Evolutionary conservation across 2,888 invertebrate species (phyloP), one percentile per base, ranked within the genome.

Genomic region (Cheilosia pagana): DNA sequence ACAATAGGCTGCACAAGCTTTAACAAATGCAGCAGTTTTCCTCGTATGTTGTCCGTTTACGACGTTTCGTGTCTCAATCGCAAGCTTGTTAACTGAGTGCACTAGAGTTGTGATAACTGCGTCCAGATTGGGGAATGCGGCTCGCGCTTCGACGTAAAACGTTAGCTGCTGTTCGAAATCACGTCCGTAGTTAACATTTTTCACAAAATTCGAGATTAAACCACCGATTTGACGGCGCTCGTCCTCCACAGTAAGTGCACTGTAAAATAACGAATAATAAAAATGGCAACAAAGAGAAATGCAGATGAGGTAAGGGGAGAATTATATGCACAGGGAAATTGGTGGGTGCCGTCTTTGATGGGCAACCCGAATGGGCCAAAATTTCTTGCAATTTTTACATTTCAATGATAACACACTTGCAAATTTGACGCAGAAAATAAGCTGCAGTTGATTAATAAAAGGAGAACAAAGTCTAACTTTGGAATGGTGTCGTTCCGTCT

Each of bases 1-100:
- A 91, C 96, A 96, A 92, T 97, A 99, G 0, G 99, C 99, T 53
- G 97, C 96, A 93, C 99, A 99, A 2, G 99, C 98, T 89, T 97
- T 95, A 35, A 97, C 96, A 93, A 98, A 96, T 88, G 97, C 95
- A 14, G 95, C 95, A 2, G 97, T 97, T 91, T 96, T 96, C 82
- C 95, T 93, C 0, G 95, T 95, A 89, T 96, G 96, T 89, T 95
- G 94, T 3, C 96, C 95, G 87, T 94, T 94, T 3, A 96, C 95
- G 75, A 95, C 94, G 89, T 93, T 93, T 45, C 94, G 92, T 14
- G 94, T 95, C 89, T 94, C 94, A 87, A 96, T 95, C 4, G 96
- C 94, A 83, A 98, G 92, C 79, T 94, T 93, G 92, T 97, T 98
- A 48, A 98, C 98, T 89, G 95, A 95, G 95, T 97, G 97, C 0